phyloP scores from a whole-genome alignment of 2,113 vertebrate species.

The Phalacrocorax carbo region DNA sequence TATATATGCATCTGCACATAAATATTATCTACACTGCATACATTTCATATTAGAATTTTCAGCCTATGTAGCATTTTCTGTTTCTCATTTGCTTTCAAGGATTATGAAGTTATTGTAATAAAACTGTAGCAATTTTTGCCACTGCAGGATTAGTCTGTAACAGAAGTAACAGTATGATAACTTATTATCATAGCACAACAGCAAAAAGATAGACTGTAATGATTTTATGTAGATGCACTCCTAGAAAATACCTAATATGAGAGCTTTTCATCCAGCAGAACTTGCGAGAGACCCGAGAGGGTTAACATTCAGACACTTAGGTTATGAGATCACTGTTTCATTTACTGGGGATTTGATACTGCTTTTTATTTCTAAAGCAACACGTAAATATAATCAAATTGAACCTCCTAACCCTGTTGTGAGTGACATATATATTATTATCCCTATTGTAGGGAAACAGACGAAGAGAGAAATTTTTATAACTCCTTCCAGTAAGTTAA shows the following conservation, averaged over 20 bases:
- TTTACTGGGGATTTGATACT: not conserved
- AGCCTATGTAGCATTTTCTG: not conserved
- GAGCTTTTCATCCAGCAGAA: not conserved
- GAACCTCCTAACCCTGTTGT: not conserved
- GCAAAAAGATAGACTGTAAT: not conserved
- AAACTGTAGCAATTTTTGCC: not conserved
- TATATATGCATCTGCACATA: not conserved
- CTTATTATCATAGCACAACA: not conserved
- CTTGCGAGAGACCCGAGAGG: not conserved
- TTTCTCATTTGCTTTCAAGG: not conserved
- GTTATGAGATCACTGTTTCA: not conserved
- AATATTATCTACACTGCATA: not conserved
- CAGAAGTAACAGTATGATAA: not conserved
- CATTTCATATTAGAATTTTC: not conserved
- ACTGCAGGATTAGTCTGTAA: not conserved
- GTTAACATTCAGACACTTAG: not conserved
- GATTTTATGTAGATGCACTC: not conserved
- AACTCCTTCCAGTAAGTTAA: not conserved
- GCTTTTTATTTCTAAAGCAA: not conserved
- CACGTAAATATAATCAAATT: not conserved
- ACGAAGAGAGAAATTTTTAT: not conserved
- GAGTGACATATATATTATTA: not conserved
- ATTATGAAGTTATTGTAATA: not conserved
- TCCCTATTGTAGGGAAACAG: not conserved
- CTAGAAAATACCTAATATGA: not conserved